Conservation (phyloP, 2,113 vertebrate species). For the Cheirogaleus medius region DNA sequence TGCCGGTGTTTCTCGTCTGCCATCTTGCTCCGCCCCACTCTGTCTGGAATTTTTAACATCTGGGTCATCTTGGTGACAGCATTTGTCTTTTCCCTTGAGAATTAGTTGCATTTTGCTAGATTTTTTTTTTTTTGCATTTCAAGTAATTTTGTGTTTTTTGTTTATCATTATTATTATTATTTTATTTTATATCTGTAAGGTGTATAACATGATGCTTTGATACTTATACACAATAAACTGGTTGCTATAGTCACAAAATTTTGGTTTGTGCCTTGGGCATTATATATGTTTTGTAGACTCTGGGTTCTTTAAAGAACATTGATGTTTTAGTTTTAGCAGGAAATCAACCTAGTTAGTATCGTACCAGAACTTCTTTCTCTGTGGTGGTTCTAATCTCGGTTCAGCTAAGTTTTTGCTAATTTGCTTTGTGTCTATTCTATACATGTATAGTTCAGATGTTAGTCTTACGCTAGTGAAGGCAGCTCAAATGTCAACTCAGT, state of each 20-base stretch:
- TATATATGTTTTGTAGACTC: background rate
- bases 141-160: background rate
- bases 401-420: background rate
- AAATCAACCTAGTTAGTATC: background rate
- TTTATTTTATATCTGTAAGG: background rate
- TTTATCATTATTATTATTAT: background rate
- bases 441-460: background rate
- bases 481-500: background rate
- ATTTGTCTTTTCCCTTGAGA: background rate
- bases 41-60: background rate
- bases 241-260: background rate
- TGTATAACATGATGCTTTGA: background rate
- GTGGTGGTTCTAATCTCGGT: background rate
- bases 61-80: background rate
- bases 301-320: background rate
- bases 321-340: background rate
- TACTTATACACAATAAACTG: background rate
- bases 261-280: background rate
- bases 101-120: background rate
- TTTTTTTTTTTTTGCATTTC: background rate
- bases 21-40: no score
- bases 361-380: background rate
- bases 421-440: background rate
- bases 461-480: background rate
- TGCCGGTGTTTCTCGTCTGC: no score